Conservation (phyloP, 2,113 vertebrate species). For the Mobula hypostoma region DNA sequence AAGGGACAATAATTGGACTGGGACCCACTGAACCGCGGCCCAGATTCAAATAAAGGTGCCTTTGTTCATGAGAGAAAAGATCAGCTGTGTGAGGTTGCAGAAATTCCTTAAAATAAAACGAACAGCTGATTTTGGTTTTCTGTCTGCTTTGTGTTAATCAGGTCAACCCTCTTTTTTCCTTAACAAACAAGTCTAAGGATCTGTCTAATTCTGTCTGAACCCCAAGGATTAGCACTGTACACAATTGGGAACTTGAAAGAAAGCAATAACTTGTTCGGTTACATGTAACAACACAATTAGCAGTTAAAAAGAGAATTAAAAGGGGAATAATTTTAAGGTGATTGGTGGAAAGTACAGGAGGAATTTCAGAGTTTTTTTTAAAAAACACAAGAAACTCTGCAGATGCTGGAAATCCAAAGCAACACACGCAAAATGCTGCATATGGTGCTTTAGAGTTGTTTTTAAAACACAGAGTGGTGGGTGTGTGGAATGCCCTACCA, state of each 20-base stretch:
- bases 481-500: too few relatives aligned
- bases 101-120: background rate
- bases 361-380: too few relatives aligned
- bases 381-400: too few relatives aligned
- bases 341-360: too few relatives aligned
- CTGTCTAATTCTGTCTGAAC: slow-evolving; percentile 7
- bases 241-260: background rate
- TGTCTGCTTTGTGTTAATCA: background rate
- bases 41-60: background rate
- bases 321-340: too few relatives aligned
- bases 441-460: too few relatives aligned
- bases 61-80: background rate
- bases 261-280: background rate
- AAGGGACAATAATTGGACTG: too few relatives aligned
- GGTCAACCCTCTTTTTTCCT: too few relatives aligned
- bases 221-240: background rate
- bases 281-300: background rate
- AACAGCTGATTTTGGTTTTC: background rate
- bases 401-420: too few relatives aligned
- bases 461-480: too few relatives aligned
- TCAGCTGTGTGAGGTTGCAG: background rate
- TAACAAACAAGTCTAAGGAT: background rate
- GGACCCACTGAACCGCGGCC: too few relatives aligned
- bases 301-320: background rate
- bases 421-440: too few relatives aligned